These are phyloP conservation scores for Scelioninae gen. 1 DNA, from an alignment of 2,888 invertebrate genomes.

Conservation along the genomic window DNA sequence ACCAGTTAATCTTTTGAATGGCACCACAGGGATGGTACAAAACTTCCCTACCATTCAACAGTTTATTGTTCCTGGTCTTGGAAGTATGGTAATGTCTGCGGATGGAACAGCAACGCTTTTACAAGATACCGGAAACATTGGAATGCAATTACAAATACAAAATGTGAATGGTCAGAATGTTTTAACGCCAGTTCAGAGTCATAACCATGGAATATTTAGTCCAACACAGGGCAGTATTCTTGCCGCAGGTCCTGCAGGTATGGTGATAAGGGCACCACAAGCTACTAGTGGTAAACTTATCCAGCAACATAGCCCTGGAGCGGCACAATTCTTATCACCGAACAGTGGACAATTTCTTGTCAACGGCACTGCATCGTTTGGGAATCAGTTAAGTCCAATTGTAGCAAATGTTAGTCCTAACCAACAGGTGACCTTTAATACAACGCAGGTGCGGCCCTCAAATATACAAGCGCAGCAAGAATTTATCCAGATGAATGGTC, in stretches of 20 bases:
- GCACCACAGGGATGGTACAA: constrained; percentile 88
- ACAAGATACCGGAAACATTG: constrained; percentile 88
- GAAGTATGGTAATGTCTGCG: constrained; percentile 93
- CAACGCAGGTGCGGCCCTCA: constrained; percentile 84
- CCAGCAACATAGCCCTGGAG: constrained; percentile 87
- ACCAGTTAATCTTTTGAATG: constrained; percentile 92
- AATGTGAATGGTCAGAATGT: constrained; percentile 92
- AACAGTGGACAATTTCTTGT: constrained; percentile 90
- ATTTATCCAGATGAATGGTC: constrained; percentile 90
- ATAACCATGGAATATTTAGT: constrained; percentile 87
- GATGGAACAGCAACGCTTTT: constrained; percentile 91
- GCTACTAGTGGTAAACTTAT: constrained; percentile 89
- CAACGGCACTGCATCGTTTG: constrained; percentile 88
- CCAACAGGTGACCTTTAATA: constrained; percentile 87
- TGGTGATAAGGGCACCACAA: constrained; percentile 91
- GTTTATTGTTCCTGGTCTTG: constrained; percentile 91
- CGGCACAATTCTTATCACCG: constrained; percentile 90
- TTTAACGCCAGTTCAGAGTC: constrained; percentile 89
- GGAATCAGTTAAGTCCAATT: constrained; percentile 91
- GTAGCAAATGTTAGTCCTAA: constrained; percentile 90
- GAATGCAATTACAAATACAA: constrained; percentile 91
- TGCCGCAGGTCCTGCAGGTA: constrained; percentile 89
- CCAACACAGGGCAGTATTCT: constrained; percentile 89
- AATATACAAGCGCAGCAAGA: constrained; percentile 87
- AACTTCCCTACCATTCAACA: constrained; percentile 92